These are phyloP conservation scores for Channa maculata DNA, from an alignment of 2,113 vertebrate species.

Conservation along the genomic window DNA sequence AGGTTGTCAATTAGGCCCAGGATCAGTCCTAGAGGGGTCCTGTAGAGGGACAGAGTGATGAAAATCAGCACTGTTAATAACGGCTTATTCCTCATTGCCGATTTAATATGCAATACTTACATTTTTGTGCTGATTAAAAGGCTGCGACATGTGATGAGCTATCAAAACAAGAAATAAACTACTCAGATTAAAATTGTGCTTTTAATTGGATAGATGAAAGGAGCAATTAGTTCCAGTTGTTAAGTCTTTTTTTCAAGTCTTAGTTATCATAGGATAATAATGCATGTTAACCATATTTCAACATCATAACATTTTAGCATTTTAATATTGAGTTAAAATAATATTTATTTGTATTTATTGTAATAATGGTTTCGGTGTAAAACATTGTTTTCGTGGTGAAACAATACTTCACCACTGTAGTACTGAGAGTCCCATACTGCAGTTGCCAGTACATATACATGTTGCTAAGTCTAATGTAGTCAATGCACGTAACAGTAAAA, in stretches of 20 bases:
- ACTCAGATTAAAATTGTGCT: constrained; percentile 73
- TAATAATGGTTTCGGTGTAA: constrained; percentile 32
- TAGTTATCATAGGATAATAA: constrained; percentile 55
- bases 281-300: constrained; percentile 39
- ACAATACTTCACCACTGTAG: not conserved
- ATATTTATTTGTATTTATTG: constrained; percentile 18
- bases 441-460: too few species aligned
- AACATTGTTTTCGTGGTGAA: not conserved
- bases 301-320: constrained; percentile 14
- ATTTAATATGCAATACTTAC: constrained; percentile 69
- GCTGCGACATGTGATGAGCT: constrained; percentile 61
- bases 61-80: constrained; percentile 64
- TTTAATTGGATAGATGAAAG: constrained; percentile 84
- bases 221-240: constrained; percentile 79
- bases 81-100: constrained; percentile 27
- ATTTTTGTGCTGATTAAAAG: constrained; percentile 74
- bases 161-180: constrained; percentile 81
- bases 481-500: too few species aligned
- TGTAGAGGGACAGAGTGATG: constrained; percentile 39
- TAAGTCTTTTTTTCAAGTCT: constrained; percentile 61
- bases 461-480: too few species aligned
- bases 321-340: not conserved
- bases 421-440: not conserved
- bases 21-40: constrained; percentile 28
- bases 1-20: constrained; percentile 53